These are phyloP conservation scores for Tapirus indicus DNA, from an alignment of 2,797 vertebrate genomes.

Conservation along the genomic window DNA sequence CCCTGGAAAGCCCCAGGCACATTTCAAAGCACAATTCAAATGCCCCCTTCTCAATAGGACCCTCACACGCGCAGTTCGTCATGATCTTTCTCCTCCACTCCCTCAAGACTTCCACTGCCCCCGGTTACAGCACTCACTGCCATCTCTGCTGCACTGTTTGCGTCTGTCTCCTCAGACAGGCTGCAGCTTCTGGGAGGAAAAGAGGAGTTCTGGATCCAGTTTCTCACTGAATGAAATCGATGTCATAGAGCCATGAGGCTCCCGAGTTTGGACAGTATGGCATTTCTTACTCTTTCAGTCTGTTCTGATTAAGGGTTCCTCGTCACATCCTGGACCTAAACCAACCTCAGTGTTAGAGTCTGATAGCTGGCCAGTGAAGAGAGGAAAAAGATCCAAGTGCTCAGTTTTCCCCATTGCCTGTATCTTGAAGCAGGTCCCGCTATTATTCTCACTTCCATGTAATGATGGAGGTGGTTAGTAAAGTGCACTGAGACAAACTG, in stretches of 20 bases:
- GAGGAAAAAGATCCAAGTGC: not conserved
- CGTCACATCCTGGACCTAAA: not conserved
- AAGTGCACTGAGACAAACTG: not conserved
- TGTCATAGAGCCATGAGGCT: not conserved
- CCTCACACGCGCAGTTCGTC: not conserved
- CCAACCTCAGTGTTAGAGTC: not conserved
- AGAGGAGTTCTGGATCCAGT: not conserved
- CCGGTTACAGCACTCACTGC: not conserved
- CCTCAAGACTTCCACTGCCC: not conserved
- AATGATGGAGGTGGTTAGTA: slow-evolving; percentile 2
- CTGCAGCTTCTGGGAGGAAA: not conserved
- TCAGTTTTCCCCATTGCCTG: not conserved
- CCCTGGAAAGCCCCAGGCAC: not conserved
- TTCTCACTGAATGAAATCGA: not conserved
- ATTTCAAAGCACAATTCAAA: not conserved
- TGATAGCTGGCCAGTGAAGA: not conserved
- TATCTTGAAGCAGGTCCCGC: not conserved
- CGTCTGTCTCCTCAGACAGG: not conserved
- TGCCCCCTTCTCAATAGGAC: not conserved
- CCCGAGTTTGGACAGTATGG: not conserved
- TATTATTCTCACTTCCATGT: slow-evolving; percentile 23
- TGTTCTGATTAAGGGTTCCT: not conserved
- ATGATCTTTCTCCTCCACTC: not conserved
- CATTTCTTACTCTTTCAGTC: not conserved
- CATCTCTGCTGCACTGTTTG: not conserved